Conservation (phyloP, 2,797 vertebrate species). For the Hydrocynus forskahlii region DNA sequence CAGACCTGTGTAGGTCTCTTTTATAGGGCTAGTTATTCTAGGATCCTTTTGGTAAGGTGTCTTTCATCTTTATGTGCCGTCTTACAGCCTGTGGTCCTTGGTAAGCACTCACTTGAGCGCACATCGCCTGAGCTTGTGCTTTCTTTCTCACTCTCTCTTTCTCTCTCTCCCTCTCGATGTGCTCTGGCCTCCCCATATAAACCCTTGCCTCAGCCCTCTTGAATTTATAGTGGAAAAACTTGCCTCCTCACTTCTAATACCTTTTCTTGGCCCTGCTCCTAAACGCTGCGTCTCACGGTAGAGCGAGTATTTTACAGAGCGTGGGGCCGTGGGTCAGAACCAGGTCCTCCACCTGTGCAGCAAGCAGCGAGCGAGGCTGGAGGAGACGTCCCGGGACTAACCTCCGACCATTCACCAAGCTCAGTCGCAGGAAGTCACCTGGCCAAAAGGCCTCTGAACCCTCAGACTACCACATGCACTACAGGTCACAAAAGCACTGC, state of each 20-base stretch:
- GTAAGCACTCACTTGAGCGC: background rate
- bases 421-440: slow-evolving; percentile 39
- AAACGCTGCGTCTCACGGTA: slow-evolving; percentile 34
- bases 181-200: slow-evolving; percentile 39
- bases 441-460: slow-evolving; percentile 42
- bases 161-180: background rate
- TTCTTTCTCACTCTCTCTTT: slow-evolving; percentile 8
- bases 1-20: slow-evolving; percentile 18
- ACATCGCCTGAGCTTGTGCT: slow-evolving; percentile 4
- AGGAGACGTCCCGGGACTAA: slow-evolving; percentile 9
- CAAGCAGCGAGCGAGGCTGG: slow-evolving; percentile 24
- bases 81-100: background rate
- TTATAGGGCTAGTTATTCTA: slow-evolving; percentile 16
- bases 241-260: slow-evolving; percentile 40
- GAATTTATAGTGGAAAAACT: slow-evolving; percentile 62
- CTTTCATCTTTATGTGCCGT: slow-evolving; percentile 50
- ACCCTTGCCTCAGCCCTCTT: slow-evolving; percentile 34
- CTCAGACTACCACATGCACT: slow-evolving; percentile 6
- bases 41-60: slow-evolving; percentile 9
- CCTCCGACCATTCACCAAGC: background rate
- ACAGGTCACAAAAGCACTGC: slow-evolving; percentile 27
- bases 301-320: slow-evolving; percentile 39
- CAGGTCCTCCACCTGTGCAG: slow-evolving; percentile 58
- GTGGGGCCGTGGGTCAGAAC: slow-evolving; percentile 43
- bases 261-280: slow-evolving; percentile 40